Evolutionary conservation across 2,113 vertebrate species (phyloP).

Genomic region (Amia ocellicauda): DNA sequence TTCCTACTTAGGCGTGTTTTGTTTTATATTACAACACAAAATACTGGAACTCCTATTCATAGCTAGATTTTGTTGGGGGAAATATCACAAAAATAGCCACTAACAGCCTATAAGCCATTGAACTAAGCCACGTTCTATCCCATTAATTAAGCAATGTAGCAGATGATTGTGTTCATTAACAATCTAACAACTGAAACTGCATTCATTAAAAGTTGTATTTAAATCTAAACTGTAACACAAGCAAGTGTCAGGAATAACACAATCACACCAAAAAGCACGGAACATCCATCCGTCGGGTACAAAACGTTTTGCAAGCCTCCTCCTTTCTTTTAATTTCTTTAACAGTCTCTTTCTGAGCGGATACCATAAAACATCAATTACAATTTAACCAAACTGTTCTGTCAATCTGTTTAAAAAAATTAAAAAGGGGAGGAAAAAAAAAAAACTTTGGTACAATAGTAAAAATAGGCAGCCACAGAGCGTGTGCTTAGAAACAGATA

Average conservation of each 20-base stretch:
- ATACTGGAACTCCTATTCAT: no score
- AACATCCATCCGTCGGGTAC: conserved; percentile 31
- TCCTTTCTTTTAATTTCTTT: conserved; percentile 63
- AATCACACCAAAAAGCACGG: conserved; percentile 28
- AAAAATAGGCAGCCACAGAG: conserved; percentile 68
- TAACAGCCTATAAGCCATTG: no score
- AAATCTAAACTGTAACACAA: conserved; percentile 11
- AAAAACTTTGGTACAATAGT: conserved; percentile 54
- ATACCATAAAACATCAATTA: conserved; percentile 69
- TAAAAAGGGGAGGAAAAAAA: conserved; percentile 40
- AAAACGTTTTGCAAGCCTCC: conserved; percentile 42
- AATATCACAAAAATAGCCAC: no score
- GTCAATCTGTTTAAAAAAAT: conserved; percentile 59
- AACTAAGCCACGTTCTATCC: no score
- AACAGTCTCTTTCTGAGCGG: conserved; percentile 63
- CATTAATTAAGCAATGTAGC: no score
- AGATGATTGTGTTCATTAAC: no score
- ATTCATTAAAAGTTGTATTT: no score
- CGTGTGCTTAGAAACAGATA: conserved; percentile 67
- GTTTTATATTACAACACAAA: no score
- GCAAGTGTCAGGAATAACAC: conserved; percentile 39
- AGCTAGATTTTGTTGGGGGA: no score
- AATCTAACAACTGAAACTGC: no score
- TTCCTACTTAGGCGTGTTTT: no score
- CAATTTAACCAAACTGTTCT: conserved; percentile 61